Base-by-base conservation (phyloP, 1,140 invertebrate species). In the Antheraea mylitta region DNA sequence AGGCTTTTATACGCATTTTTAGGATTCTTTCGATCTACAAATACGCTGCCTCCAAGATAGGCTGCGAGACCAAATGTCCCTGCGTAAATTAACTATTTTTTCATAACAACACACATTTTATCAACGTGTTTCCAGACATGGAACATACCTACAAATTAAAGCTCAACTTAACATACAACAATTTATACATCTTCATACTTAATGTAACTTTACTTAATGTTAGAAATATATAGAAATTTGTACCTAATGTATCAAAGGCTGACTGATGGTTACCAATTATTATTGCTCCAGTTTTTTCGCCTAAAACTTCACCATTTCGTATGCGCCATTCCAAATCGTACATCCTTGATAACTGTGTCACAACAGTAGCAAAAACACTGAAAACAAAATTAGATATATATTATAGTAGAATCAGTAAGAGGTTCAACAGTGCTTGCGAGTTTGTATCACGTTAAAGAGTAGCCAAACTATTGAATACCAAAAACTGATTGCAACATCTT, bases 221-320 rank as follows among this genome's bases (percentile, higher is more conserved):
- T 42, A 42, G 3, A 42, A 2, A 42, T 42, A 42, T 42, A 42
- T 42, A 42, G 0, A 42, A 42, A 30, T 42, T 22, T 60, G 18
- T 87, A 94, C 95, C 95, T 69, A 97, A 91, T 72, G 97, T 92
- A 88, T 98, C 97, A 63, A 97, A 84, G 0, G 95, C 95, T 77
- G 96, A 97, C 84, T 97, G 97, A 91, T 98, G 97, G 91, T 97
- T 98, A 7, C 95, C 95, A 7, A 97, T 95, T 62, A 97, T 95
- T 22, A 98, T 94, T 83, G 94, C 96, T 10, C 96, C 94, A 72
- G 94, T 92, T 70, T 97, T 95, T 78, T 95, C 95, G 62, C 94
- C 94, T 69, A 98, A 89, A 80, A 96, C 93, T 82, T 97, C 95
- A 58, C 93, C 93, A 61, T 96, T 95, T 74, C 95, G 90, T 3